Evolutionary conservation across 2,888 invertebrate genomes (phyloP), one percentile per base, ranked within the genome.

Genomic region (Eulithis testata): DNA sequence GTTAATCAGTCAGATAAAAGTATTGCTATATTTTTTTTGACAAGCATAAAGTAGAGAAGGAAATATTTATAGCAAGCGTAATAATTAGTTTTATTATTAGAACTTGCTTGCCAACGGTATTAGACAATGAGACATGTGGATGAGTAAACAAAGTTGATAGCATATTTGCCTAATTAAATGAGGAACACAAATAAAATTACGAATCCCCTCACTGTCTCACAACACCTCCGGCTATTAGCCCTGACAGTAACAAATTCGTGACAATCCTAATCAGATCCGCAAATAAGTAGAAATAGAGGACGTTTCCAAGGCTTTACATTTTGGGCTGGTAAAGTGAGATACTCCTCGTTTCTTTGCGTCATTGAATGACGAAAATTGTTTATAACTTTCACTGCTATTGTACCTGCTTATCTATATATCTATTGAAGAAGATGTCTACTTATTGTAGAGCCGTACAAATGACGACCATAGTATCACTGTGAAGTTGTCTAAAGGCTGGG

Each of bases 211-310:
- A 36, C 61, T 45, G 68, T 53, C 78, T 79, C 69, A 11, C 60
- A 55, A 9, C 50, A 79, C 88, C 78, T 58, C 67, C 53, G 79
- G 86, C 79, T 77, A 83, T 82, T 85, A 82, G 77, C 68, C 65
- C 73, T 77, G 83, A 84, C 85, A 81, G 75, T 81, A 74, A 88
- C 81, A 84, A 86, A 90, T 86, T 71, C 76, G 79, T 79, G 81
- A 77, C 81, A 80, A 76, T 79, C 74, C 68, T 81, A 70, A 80
- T 66, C 37, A 51, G 60, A 61, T 60, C 14, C 50, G 50, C 64
- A 68, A 88, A 89, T 80, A 68, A 88, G 88, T 80, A 73, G 74
- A 82, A 76, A 80, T 73, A 60, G 21, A 1, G 21, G 60, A 66
- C 58, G 56, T 59, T 63, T 51, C 40, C 37, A 60, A 44, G 52